Conservation (phyloP, 30 jellyfish, hydroid and myxozoan genomes). For the Catostylus mosaicus region DNA sequence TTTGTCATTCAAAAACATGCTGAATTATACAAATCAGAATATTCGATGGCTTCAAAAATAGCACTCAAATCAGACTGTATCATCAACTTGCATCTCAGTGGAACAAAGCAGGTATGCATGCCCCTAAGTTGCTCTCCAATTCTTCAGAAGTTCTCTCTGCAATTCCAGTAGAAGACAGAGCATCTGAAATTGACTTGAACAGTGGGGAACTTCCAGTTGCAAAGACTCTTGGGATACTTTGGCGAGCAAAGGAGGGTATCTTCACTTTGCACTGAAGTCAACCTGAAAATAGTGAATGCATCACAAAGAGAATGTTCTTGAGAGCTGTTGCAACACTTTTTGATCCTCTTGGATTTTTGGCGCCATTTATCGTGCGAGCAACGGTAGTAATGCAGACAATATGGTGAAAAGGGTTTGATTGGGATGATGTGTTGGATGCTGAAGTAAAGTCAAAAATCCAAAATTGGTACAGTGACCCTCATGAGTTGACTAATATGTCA, state of each 20-base stretch:
- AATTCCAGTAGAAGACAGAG: slow-evolving; percentile 44
- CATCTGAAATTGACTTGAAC: slow-evolving; percentile 6
- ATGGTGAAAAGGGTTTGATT: slow-evolving; percentile 19
- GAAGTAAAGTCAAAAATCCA: slow-evolving; percentile 11
- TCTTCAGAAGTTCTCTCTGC: too few species aligned
- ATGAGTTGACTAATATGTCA: neutral
- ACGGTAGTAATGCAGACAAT: slow-evolving; percentile 18
- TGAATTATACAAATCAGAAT: slow-evolving; percentile 11
- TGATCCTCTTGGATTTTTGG: slow-evolving; percentile 48
- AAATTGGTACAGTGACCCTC: slow-evolving; percentile 23
- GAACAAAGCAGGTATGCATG: slow-evolving; percentile 49
- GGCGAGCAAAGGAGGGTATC: neutral
- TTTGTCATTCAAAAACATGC: slow-evolving; percentile 37
- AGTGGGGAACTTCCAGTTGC: slow-evolving; percentile 4
- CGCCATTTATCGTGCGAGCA: slow-evolving; percentile 23
- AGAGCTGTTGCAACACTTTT: slow-evolving; percentile 17
- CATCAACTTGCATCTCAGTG: slow-evolving; percentile 29
- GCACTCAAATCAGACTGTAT: slow-evolving; percentile 13
- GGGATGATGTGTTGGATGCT: slow-evolving; percentile 20
- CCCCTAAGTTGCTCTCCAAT: slow-evolving; percentile 42
- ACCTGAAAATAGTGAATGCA: neutral
- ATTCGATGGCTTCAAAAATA: slow-evolving; percentile 70
- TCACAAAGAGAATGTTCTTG: slow-evolving; percentile 33
- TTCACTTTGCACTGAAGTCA: neutral
- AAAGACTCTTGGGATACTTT: slow-evolving; percentile 15